Percentiles rank a stretch among this genome's conserved stretches.
Evolutionary conservation across 2,888 invertebrate species (phyloP).

Genomic region (Orthosia gracilis): DNA sequence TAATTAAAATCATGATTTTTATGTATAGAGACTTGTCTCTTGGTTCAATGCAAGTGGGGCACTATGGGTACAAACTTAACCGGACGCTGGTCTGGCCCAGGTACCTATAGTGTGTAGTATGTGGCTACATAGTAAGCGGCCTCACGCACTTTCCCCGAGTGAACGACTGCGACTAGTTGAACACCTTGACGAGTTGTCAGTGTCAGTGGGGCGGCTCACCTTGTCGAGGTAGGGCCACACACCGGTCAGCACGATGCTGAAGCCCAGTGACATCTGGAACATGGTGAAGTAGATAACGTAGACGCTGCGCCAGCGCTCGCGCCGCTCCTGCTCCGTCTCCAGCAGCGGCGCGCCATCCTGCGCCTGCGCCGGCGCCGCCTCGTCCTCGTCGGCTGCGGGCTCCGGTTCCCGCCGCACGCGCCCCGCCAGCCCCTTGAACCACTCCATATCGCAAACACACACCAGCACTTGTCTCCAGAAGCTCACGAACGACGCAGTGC

Average conservation of each 20-base stretch:
- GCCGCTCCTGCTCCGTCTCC: slow-evolving; percentile 93
- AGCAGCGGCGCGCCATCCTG: slow-evolving; percentile 76
- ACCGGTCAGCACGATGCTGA: slow-evolving; percentile 96
- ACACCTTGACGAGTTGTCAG: slow-evolving; percentile 33
- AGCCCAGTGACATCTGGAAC: slow-evolving; percentile 97
- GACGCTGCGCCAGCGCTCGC: slow-evolving; percentile 94
- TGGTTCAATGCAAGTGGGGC: not conserved
- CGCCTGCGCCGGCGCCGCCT: slow-evolving; percentile 15
- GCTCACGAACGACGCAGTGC: slow-evolving; percentile 7
- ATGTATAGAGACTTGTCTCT: not conserved
- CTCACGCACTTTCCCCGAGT: slow-evolving; percentile 39
- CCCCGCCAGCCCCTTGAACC: slow-evolving; percentile 76
- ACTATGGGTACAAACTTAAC: not conserved
- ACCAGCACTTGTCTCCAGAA: slow-evolving; percentile 42
- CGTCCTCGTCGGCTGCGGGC: slow-evolving; percentile 41
- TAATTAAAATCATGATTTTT: too few relatives aligned
- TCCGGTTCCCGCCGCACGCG: slow-evolving; percentile 61
- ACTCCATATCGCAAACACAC: slow-evolving; percentile 74
- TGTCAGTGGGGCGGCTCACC: slow-evolving; percentile 87
- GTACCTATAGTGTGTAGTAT: not conserved
- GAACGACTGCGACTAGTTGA: slow-evolving; percentile 3
- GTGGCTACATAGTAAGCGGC: not conserved
- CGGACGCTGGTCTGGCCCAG: not conserved
- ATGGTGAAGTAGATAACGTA: slow-evolving; percentile 96
- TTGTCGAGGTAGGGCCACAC: slow-evolving; percentile 97